Conservation (phyloP, 2,113 vertebrate species). For the Micronisus gabar region DNA sequence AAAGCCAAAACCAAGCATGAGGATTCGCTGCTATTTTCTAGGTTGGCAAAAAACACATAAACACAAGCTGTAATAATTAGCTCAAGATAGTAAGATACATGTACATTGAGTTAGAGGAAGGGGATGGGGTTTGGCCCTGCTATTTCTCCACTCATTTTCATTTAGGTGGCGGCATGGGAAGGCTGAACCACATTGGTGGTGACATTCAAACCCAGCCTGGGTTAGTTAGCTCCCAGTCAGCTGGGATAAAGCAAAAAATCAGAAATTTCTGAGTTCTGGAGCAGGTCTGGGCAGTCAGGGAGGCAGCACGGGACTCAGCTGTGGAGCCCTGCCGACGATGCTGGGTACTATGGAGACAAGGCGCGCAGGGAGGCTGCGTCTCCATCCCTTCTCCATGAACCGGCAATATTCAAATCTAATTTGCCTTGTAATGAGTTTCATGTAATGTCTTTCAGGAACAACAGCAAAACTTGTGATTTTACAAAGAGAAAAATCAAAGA, state of each 20-base stretch:
- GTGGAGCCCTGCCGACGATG: neutral
- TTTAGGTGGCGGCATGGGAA: neutral
- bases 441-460: neutral
- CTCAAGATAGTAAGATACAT: neutral
- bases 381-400: neutral
- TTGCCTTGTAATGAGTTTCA: neutral
- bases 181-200: neutral
- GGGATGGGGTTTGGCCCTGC: neutral
- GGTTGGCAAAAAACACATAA: neutral
- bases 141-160: neutral
- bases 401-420: neutral
- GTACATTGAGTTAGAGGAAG: neutral
- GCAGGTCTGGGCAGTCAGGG: neutral
- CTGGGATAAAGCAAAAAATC: neutral
- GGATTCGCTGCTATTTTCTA: neutral
- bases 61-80: slow-evolving; percentile 10
- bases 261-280: neutral
- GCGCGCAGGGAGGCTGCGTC: neutral
- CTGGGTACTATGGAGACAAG: rapidly evolving
- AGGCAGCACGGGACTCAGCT: neutral
- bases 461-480: neutral
- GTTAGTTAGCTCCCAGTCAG: neutral
- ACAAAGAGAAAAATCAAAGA: neutral
- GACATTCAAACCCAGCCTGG: neutral
- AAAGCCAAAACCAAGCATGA: neutral